phyloP scores from a whole-genome alignment of 2,797 vertebrate species.

The Xenentodon cancila region DNA sequence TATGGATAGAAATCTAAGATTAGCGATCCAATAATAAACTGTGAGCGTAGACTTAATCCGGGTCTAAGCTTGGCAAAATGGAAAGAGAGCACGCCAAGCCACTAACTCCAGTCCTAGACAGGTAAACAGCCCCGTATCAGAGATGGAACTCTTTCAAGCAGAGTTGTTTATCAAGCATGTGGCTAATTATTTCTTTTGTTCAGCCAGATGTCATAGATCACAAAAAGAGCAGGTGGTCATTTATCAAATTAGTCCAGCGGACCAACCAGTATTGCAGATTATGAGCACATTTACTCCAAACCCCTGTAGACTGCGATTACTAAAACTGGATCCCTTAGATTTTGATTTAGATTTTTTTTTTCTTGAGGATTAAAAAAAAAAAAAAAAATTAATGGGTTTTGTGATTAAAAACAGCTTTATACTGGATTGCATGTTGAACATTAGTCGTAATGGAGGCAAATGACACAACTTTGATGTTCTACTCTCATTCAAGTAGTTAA shows the following conservation, averaged over 20 bases:
- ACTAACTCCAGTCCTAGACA: slow-evolving; percentile 70
- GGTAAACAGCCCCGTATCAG: slow-evolving; percentile 61
- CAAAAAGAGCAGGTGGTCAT: slow-evolving; percentile 81
- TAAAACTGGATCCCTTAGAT: slow-evolving; percentile 16
- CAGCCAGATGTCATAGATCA: slow-evolving; percentile 80
- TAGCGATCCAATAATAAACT: slow-evolving; percentile 58
- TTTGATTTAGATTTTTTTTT: slow-evolving; percentile 7
- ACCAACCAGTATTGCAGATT: slow-evolving; percentile 71
- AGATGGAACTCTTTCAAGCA: slow-evolving; percentile 53
- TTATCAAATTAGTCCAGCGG: slow-evolving; percentile 81
- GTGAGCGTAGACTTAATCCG: slow-evolving; percentile 66
- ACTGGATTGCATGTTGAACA: no score
- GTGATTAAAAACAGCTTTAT: neutral
- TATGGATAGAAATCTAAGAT: slow-evolving; percentile 60
- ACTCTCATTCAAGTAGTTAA: no score
- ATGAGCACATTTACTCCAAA: slow-evolving; percentile 57
- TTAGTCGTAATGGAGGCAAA: no score
- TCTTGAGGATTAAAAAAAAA: neutral
- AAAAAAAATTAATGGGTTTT: neutral
- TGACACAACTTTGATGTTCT: no score
- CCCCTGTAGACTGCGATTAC: slow-evolving; percentile 34
- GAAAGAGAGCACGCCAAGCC: slow-evolving; percentile 64
- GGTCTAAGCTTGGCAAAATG: slow-evolving; percentile 60
- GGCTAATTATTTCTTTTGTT: slow-evolving; percentile 82
- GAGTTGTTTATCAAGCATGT: slow-evolving; percentile 67